Evolutionary conservation across 1,140 invertebrate species (phyloP), one percentile per base, ranked within the genome.

Genomic region (Ostrea denselamellosa): DNA sequence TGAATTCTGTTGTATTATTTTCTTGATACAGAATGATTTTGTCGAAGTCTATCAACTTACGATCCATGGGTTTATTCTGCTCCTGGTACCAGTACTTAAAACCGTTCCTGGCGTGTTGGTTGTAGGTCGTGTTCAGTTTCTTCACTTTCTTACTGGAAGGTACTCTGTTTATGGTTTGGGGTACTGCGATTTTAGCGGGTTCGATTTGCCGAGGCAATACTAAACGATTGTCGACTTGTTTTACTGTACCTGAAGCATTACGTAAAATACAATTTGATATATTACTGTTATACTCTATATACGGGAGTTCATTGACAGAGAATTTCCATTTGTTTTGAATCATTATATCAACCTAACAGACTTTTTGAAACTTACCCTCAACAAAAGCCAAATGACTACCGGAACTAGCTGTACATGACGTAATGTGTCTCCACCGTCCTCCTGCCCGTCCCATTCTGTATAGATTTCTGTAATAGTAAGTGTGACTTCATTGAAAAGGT

Each of bases 401-500:
- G 28, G 86, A 86, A 85, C 90, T 92, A 86, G 90, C 92, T 58
- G 89, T 89, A 85, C 91, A 92, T 34, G 92, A 89, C 51, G 90
- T 91, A 68, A 93, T 89, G 83, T 93, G 93, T 83, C 93, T 89
- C 93, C 93, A 93, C n/a, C 90, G 88, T n/a, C 90, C 90, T 14
- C 93, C 93, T 71, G 90, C 85, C 54, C 92, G 83, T 22, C 93
- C 93, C 86, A 89, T 90, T 82, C 92, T 91, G 85, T 89, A 68
- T 12, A 89, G 17, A 83, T 89, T 89, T 22, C 89, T 89, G 56
- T 77, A 56, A 85, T 34, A 17, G 22, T 28, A 34, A 83, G 17
- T 56, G 10, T 44, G 34, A 44, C 34, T 1, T 44, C 1, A 44
- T 2, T 44, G 34, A 44, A 5, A 44, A 44, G 34, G 34, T 44